These are phyloP conservation scores for Paraescarpia echinospica DNA, from an alignment of 1,140 invertebrate species.

Conservation along the genomic window DNA sequence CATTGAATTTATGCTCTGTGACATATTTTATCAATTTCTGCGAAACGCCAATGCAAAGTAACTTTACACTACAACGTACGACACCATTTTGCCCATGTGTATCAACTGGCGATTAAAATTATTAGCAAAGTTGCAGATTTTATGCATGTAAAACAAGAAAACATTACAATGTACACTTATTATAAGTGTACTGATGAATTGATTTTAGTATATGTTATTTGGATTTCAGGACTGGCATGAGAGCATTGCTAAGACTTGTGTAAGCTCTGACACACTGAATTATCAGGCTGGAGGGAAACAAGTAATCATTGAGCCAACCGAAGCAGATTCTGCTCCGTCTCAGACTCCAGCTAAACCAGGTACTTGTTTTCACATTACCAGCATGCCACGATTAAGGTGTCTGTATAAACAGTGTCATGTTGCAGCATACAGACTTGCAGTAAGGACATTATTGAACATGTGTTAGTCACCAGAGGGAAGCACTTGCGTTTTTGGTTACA, in stretches of 20 bases:
- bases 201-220: constrained; percentile 22
- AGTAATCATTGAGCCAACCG: constrained; percentile 11
- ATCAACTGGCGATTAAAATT: too few species aligned
- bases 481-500: neutral
- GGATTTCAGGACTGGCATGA: constrained; percentile 13
- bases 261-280: neutral
- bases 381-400: neutral
- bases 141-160: too few species aligned
- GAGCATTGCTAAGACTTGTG: neutral
- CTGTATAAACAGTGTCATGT: neutral
- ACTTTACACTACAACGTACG: too few species aligned
- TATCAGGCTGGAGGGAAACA: neutral
- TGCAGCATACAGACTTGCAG: neutral
- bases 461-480: neutral
- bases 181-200: constrained; percentile 24
- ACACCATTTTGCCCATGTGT: too few species aligned
- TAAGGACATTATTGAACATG: neutral
- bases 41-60: too few species aligned
- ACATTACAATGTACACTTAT: too few species aligned
- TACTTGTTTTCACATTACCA: neutral
- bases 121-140: too few species aligned
- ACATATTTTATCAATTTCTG: too few species aligned
- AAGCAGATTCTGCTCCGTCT: constrained; percentile 29
- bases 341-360: constrained; percentile 35
- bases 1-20: too few species aligned